These are phyloP conservation scores for Odontamblyopus rebecca DNA, from an alignment of 2,797 vertebrate genomes.

Conservation along the genomic window DNA sequence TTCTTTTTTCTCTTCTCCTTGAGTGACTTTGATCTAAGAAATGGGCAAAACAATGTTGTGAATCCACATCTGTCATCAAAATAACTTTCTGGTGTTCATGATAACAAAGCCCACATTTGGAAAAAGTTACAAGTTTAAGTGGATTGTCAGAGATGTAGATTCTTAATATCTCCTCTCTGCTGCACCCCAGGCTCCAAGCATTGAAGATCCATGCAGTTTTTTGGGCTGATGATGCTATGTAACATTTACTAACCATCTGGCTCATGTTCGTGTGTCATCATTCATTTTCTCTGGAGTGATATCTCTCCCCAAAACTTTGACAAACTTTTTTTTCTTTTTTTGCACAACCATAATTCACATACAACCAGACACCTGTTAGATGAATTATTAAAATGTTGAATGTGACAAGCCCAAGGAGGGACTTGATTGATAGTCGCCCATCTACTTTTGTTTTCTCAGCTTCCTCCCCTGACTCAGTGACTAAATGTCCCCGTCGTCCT, in stretches of 20 bases:
- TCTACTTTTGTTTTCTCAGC: slow-evolving; percentile 13
- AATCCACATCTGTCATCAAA: slow-evolving; percentile 37
- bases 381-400: slow-evolving; percentile 37
- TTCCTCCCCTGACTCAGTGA: slow-evolving; percentile 14
- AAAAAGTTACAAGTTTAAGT: slow-evolving; percentile 28
- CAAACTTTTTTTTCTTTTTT: slow-evolving; percentile 19
- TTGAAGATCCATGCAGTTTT: slow-evolving; percentile 33
- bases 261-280: slow-evolving; percentile 21
- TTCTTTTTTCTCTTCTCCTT: neutral
- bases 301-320: slow-evolving; percentile 33
- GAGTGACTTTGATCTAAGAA: neutral
- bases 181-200: slow-evolving; percentile 10
- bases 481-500: slow-evolving; percentile 19
- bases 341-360: slow-evolving; percentile 33
- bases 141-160: slow-evolving; percentile 6
- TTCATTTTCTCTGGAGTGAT: slow-evolving; percentile 24
- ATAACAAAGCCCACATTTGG: slow-evolving; percentile 35
- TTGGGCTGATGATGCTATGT: slow-evolving; percentile 43
- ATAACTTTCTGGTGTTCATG: slow-evolving; percentile 44
- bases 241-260: slow-evolving; percentile 56
- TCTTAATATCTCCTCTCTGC: neutral
- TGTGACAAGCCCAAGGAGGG: slow-evolving; percentile 26
- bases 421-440: slow-evolving; percentile 33
- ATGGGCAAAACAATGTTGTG: neutral
- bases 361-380: slow-evolving; percentile 33